phyloP scores from a whole-genome alignment of 1,140 invertebrate species.

The Oscheius sp. region DNA sequence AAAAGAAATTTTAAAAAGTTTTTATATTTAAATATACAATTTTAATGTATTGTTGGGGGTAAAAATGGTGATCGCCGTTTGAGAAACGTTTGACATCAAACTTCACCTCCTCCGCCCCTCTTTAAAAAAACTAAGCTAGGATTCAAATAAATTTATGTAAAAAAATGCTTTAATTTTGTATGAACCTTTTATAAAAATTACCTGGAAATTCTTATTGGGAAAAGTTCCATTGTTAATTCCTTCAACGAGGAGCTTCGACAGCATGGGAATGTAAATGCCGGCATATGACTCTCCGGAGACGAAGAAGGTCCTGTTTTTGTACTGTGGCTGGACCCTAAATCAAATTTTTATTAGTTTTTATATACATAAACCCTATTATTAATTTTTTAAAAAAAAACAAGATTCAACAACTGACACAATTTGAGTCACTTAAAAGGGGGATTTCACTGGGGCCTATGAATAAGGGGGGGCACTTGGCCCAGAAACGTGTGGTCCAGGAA shows the following conservation, averaged over 20 bases:
- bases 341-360: neutral
- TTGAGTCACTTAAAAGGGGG: too few relatives aligned
- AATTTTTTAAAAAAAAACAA: too few relatives aligned
- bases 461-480: too few relatives aligned
- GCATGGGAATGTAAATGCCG: constrained; percentile 42
- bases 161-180: neutral
- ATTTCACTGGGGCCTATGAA: too few relatives aligned
- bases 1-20: neutral
- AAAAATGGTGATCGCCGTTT: neutral
- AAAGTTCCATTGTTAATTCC: constrained; percentile 33
- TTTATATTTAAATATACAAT: neutral
- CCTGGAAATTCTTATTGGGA: constrained; percentile 40
- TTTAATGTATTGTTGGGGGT: neutral
- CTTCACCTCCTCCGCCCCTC: neutral
- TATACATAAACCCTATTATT: too few relatives aligned
- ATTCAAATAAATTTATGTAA: neutral
- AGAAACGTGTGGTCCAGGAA: too few relatives aligned
- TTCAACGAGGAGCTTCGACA: constrained; percentile 34
- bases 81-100: neutral
- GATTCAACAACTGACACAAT: too few relatives aligned
- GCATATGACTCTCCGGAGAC: constrained; percentile 43
- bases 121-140: neutral
- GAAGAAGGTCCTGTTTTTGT: constrained; percentile 33
- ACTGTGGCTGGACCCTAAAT: constrained; percentile 38
- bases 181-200: neutral